A percentile compares a stretch with the other conserved stretches of the same genome.
Evolutionary conservation across 2,113 vertebrate species (phyloP).

Genomic region (Notarius quadriscutis): DNA sequence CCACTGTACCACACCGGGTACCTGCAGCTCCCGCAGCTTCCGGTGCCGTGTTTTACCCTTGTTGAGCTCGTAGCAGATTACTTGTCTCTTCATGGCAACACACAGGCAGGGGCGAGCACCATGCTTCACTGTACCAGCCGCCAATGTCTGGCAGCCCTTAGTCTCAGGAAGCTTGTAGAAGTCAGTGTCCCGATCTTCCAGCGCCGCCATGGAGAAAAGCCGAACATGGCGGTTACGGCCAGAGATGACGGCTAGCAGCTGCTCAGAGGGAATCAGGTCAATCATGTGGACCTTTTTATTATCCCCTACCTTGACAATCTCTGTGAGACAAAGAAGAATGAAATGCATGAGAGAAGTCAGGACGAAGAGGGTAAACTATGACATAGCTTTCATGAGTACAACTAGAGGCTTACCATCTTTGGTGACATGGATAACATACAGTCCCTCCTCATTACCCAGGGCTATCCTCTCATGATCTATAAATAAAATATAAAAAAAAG

Average conservation of each 20-base stretch:
- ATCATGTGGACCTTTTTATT: constrained; percentile 97
- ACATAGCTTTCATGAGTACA: not conserved
- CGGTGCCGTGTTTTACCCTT: constrained; percentile 90
- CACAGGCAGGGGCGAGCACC: constrained; percentile 89
- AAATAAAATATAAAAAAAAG: not conserved
- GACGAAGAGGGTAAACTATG: not conserved
- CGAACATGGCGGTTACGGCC: constrained; percentile 95
- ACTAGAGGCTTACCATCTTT: constrained; percentile 87
- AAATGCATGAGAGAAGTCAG: not conserved
- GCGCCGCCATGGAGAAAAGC: constrained; percentile 84
- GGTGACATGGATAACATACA: constrained; percentile 95
- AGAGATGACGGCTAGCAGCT: constrained; percentile 94
- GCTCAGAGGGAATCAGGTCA: constrained; percentile 87
- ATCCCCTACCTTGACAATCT: constrained; percentile 95
- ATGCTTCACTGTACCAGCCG: constrained; percentile 82
- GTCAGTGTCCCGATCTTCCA: constrained; percentile 91
- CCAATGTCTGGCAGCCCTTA: constrained; percentile 89
- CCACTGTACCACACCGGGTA: constrained; percentile 89
- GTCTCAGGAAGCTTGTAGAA: constrained; percentile 92
- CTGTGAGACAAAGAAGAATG: constrained; percentile 63
- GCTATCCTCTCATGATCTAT: constrained; percentile 96
- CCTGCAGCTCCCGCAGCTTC: constrained; percentile 88
- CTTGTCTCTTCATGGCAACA: constrained; percentile 94
- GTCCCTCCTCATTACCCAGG: constrained; percentile 95
- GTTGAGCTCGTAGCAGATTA: constrained; percentile 91